Conservation (phyloP, 1,140 invertebrate genomes). For the Portunus trituberculatus region DNA sequence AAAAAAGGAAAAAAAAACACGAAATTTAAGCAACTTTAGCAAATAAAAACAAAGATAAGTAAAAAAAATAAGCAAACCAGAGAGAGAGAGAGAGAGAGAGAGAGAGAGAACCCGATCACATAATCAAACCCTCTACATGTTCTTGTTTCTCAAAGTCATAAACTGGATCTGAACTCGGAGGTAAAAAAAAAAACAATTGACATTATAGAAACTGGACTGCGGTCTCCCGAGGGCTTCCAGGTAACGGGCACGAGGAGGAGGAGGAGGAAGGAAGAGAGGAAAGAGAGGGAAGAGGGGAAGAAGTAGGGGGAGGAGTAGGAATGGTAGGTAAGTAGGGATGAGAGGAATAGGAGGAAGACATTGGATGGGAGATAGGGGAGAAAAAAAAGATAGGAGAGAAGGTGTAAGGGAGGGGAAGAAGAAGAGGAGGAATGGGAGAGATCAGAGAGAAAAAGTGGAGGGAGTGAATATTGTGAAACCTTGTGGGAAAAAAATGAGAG, state of each 20-base stretch:
- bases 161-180: neutral
- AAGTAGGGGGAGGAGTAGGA: too few relatives aligned
- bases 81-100: too few relatives aligned
- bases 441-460: slow-evolving; percentile 24
- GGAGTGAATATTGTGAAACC: neutral
- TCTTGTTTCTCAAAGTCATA: neutral
- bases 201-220: neutral
- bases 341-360: too few relatives aligned
- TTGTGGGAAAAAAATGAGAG: neutral
- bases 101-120: neutral
- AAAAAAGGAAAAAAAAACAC: too few relatives aligned
- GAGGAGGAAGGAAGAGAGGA: too few relatives aligned
- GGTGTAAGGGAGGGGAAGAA: neutral
- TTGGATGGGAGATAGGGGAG: neutral
- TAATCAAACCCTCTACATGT: neutral
- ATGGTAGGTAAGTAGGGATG: too few relatives aligned
- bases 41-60: too few relatives aligned
- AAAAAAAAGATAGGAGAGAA: neutral
- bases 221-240: neutral
- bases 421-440: neutral
- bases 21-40: too few relatives aligned
- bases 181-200: neutral
- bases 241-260: neutral
- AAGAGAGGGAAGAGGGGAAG: too few relatives aligned
- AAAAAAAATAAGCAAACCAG: too few relatives aligned